Base-by-base conservation (phyloP, 2,797 vertebrate species). In the Rhynchotus rufescens region DNA sequence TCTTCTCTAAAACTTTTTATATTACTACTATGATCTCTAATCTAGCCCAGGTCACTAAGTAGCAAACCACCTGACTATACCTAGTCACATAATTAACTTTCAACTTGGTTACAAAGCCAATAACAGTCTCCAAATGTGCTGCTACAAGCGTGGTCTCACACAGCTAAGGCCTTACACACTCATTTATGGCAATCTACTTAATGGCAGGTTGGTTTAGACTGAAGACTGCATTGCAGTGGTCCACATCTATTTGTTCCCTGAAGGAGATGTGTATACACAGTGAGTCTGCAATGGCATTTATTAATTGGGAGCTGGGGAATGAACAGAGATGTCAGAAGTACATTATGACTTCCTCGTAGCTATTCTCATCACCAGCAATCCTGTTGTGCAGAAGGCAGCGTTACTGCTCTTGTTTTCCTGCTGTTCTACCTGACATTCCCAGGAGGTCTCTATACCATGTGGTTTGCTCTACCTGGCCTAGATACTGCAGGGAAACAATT, bases 361-460 rank as follows among this genome's bases (percentile, higher is more conserved):
- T 9, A 20, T 8, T 59, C 59, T 13, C 52, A 1, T 8, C 64
- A 9, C 30, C 5, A 1, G 1, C 21, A 26, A 15, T 3, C 2
- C 36, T 15, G 26, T 36, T 42, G 20, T 17, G 80, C 65, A 25
- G 68, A 8, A 61, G 16, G 3, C 23, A 61, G 45, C 40, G 2
- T 34, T 36, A 62, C 86, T 89, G 82, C 25, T 52, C 86, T 64
- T 57, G 73, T 26, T 68, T 44, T 73, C 66, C 86, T 83, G 79
- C 69, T 84, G n/a, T 73, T 86, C 84, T 75, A 80, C 91, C 79
- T 87, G 86, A 30, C n/a, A 80, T 45, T 89, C 84, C 52, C 61
- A 21, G 52, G 64, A 86, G 71, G n/a, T 45, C 83, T 87, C 91
- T 42, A 6, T 8, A 9, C 22, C 2, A 0, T 40, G 56, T 42